Conservation (phyloP, 2,888 invertebrate genomes). For the Diaperis boleti region DNA sequence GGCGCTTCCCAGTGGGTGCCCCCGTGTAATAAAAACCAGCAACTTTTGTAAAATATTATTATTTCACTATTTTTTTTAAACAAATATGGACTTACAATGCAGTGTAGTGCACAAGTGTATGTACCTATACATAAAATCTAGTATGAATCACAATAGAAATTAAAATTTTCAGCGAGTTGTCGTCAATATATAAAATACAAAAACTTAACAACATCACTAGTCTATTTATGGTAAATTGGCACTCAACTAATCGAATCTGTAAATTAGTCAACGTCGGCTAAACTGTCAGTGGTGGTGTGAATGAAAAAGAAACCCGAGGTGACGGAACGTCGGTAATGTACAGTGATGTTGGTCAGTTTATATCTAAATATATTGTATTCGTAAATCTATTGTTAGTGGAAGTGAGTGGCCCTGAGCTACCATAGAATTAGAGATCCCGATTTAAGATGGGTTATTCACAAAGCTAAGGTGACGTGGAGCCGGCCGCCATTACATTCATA, state of each 20-base stretch:
- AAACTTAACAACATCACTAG: conserved; percentile 60
- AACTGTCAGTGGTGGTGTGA: conserved; percentile 32
- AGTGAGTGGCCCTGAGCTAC: conserved; percentile 68
- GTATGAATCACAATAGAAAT: conserved; percentile 25
- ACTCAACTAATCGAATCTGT: conserved; percentile 63
- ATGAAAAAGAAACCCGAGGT: conserved; percentile 6
- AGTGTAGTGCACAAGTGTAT: conserved; percentile 18
- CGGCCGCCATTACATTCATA: background rate
- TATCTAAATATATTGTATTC: conserved; percentile 45
- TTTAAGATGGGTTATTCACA: conserved; percentile 29
- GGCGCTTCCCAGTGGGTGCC: background rate
- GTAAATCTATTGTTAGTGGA: conserved; percentile 64
- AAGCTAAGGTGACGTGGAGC: conserved; percentile 17
- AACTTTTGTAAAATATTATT: conserved; percentile 26
- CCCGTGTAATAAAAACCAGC: conserved; percentile 24
- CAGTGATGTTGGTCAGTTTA: conserved; percentile 46
- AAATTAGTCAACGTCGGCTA: conserved; percentile 52
- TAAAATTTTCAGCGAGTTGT: conserved; percentile 16
- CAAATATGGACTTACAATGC: conserved; percentile 35
- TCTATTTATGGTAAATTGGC: conserved; percentile 63
- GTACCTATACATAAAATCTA: conserved; percentile 22
- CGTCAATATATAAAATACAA: conserved; percentile 45
- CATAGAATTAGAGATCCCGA: conserved; percentile 53
- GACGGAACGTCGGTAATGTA: conserved; percentile 9
- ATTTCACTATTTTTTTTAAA: conserved; percentile 25